Evolutionary conservation across 37 sponge, comb jelly and placozoan genomes (phyloP), one percentile per base, ranked within the genome.

Genomic region (Hexactinellida sp.): DNA sequence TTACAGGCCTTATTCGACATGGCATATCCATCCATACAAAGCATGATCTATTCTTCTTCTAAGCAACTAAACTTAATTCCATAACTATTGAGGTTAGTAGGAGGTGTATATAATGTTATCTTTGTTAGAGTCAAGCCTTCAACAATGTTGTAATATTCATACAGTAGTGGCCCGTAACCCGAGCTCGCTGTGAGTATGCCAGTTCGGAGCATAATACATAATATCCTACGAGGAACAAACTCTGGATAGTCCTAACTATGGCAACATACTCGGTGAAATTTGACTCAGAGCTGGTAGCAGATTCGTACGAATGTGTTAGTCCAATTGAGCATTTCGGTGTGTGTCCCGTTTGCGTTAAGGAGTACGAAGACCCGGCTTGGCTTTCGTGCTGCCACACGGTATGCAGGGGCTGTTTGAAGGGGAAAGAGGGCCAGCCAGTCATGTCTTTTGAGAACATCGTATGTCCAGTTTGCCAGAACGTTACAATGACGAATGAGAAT

Each of bases 271-370:
- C 76, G 13, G 76, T 7, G 3, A 63, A 23, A 63, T 63, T 63
- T n/a, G 47, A 41, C 13, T 41, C 47, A 41, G 28, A n/a, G 13
- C 3, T 32, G 1, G 34, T 3, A 3, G 34, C 3, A 7, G 76
- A n/a, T 32, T 21, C 5, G 13, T 63, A 63, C 34, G 30, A 25
- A 7, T 63, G 76, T 63, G 76, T 63, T 7, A 10, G 3, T 63
- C 76, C 76, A 32, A 63, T 63, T n/a, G 76, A 63, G 76, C 76
- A 63, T 23, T 63, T 63, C 76, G 76, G 76, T 23, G 3, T 63
- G 34, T 63, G 76, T 63, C 76, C 76, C 13, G 76, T 63, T 21
- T 63, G 76, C 76, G 3, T 63, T 7, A 63, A 63, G 76, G 76
- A 63, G 34, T 63, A 32, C 13, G 76, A 63, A 23, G 76, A 63